A percentile compares a stretch with the other conserved stretches of the same genome.
Conservation (phyloP, 1,140 invertebrate genomes). For the Tetragnatha versicolor region DNA sequence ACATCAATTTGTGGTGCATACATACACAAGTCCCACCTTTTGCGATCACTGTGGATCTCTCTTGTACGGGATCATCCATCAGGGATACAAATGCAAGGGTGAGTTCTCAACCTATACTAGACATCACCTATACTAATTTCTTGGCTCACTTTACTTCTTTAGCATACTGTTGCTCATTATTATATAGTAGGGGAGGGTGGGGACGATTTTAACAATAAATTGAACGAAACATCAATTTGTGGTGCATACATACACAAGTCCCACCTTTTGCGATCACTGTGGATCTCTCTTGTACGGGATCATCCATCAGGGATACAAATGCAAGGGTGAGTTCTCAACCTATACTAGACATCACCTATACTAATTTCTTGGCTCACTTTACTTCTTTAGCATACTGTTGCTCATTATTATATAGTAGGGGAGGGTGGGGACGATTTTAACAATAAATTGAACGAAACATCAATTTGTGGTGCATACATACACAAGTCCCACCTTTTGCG, state of each 20-base stretch:
- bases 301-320: slow-evolving; percentile 90
- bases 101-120: no score
- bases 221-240: slow-evolving; percentile 95
- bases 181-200: no score
- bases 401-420: no score
- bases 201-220: no score
- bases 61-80: slow-evolving; percentile 90
- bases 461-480: slow-evolving; percentile 95
- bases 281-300: slow-evolving; percentile 94
- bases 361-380: no score
- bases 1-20: slow-evolving; percentile 94
- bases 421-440: no score
- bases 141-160: no score
- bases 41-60: slow-evolving; percentile 99
- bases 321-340: slow-evolving; percentile 84
- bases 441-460: slow-evolving; percentile 93
- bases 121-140: no score
- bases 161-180: no score
- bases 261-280: slow-evolving; percentile 99
- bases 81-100: slow-evolving; percentile 94
- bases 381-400: no score
- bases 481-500: slow-evolving; percentile 97
- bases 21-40: slow-evolving; percentile 97
- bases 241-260: slow-evolving; percentile 93
- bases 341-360: no score